phyloP scores from a whole-genome alignment of 2,888 invertebrate species.

The Hyalella azteca region DNA sequence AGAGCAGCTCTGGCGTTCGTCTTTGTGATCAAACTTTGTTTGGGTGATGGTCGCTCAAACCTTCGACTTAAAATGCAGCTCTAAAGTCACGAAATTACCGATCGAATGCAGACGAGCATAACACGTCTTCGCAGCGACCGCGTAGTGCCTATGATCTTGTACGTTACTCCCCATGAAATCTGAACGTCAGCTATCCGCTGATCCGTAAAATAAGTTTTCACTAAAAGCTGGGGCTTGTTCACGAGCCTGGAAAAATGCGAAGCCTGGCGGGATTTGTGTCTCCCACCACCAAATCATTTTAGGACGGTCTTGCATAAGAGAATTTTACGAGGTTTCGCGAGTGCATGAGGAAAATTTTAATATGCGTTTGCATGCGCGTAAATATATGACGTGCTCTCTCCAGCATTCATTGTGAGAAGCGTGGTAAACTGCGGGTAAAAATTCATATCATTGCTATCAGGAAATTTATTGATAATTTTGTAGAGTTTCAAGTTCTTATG shows the following conservation, averaged over 20 bases:
- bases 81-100: not conserved
- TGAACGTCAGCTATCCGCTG: not conserved
- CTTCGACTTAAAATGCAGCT: not conserved
- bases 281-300: not conserved
- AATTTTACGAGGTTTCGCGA: not conserved
- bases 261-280: not conserved
- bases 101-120: not conserved
- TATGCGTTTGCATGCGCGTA: too few relatives aligned
- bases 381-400: too few relatives aligned
- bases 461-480: too few relatives aligned
- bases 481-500: too few relatives aligned
- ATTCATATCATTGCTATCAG: too few relatives aligned
- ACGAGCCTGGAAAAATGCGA: not conserved
- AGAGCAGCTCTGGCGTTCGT: not conserved
- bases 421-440: too few relatives aligned
- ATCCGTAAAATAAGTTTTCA: constrained; percentile 14
- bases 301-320: not conserved
- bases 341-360: not conserved
- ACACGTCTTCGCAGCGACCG: not conserved
- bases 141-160: not conserved
- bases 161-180: constrained; percentile 4
- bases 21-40: not conserved
- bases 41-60: not conserved
- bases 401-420: too few relatives aligned
- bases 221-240: constrained; percentile 11